Base-by-base conservation (phyloP, 2,888 invertebrate species). In the Trissolcus japonicus region DNA sequence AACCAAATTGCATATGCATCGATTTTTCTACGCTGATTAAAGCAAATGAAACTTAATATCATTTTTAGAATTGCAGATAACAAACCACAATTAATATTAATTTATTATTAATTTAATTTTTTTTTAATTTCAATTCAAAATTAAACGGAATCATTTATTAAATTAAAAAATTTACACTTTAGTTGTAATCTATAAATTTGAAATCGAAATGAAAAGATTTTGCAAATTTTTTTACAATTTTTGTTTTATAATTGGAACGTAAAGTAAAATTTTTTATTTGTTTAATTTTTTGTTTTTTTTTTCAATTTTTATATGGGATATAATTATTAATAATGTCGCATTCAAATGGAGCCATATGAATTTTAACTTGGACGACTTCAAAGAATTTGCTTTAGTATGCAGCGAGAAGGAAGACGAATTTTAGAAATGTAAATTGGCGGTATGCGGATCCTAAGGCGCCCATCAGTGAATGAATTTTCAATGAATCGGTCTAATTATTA, bases 401-500 rank as follows among this genome's bases (percentile, higher is more conserved):
- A 74, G 66, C 78, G 73, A 72, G 35, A 29, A 76, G 60, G 68
- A 56, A 65, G 76, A 73, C 67, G 76, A 73, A 76, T 76, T 72
- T 62, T 35, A 35, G 35, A 35, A 72, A 76, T 73, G 73, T 69
- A 71, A 79, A 79, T 76, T 66, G 57, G 68, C 50, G 65, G 72
- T 55, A 68, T 46, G 54, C 14, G 54, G 51, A 50, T 40, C 61
- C 65, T 55, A 51, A 55, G 66, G 62, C 65, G 55, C 35, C 73
- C 29, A 76, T 79, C 62, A 78, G 61, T 57, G 29, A 16, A 76
- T 80, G 79, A 73, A 82, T 82, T 82, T 35, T 81, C 82, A 80
- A 82, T 82, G 82, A 83, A 83, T 82, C 80, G 79, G 79, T 61
- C 79, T 80, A 82, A 83, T 83, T 83, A 81, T 54, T 43, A 62